Conservation (phyloP, 2,888 invertebrate species). For the Stictocephala bisonia region DNA sequence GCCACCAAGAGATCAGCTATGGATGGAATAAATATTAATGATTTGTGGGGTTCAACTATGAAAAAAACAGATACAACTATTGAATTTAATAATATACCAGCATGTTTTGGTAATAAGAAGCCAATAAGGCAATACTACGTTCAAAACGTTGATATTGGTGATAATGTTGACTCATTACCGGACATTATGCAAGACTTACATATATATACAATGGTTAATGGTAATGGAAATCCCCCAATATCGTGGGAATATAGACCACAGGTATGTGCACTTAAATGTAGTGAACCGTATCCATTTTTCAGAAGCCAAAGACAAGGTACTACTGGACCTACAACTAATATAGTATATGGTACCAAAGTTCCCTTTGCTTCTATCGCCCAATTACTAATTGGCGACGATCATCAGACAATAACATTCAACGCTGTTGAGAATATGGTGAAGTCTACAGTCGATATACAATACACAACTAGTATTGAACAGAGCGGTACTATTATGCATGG, state of each 20-base stretch:
- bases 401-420: neutral
- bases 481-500: neutral
- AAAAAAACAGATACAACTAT: neutral
- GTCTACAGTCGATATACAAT: neutral
- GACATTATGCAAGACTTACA: slow-evolving; percentile 9
- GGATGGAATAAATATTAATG: neutral
- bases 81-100: neutral
- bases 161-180: neutral
- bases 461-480: neutral
- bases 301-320: no score
- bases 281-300: slow-evolving; percentile 8
- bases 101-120: slow-evolving; percentile 16
- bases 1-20: neutral
- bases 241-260: slow-evolving; percentile 18
- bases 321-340: neutral
- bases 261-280: neutral
- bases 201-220: slow-evolving; percentile 10
- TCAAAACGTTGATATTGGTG: neutral
- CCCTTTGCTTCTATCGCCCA: neutral
- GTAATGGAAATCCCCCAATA: neutral
- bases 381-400: neutral
- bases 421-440: neutral
- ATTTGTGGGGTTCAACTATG: neutral
- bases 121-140: neutral
- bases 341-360: neutral